Evolutionary conservation across 2,113 vertebrate species (phyloP).

Genomic region (Pungitius pungitius): DNA sequence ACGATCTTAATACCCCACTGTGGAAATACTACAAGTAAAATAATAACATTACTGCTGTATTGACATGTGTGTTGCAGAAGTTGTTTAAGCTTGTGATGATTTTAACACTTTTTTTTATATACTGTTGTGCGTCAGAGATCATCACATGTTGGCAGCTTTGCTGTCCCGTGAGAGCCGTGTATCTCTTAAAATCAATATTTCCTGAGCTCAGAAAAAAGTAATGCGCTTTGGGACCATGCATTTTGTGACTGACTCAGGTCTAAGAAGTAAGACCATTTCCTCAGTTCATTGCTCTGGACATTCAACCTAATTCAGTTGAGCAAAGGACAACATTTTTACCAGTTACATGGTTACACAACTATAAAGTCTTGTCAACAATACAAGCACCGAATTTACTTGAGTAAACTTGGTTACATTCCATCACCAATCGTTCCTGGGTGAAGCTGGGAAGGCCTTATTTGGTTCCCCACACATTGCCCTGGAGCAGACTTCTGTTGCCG

Average conservation of each 20-base stretch:
- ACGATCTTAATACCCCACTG: no score
- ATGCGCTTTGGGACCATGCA: no score
- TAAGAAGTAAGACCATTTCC: neutral
- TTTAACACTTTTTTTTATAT: neutral
- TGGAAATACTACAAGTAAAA: no score
- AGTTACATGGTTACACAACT: neutral
- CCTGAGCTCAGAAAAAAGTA: neutral
- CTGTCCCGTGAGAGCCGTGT: neutral
- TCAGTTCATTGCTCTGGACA: neutral
- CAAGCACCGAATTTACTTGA: neutral
- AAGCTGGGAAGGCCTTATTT: conserved; percentile 38
- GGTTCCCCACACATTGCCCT: conserved; percentile 55
- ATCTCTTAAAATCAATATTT: neutral
- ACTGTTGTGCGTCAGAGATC: neutral
- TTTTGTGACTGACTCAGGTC: neutral
- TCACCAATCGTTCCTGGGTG: neutral
- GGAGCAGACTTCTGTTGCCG: conserved; percentile 68
- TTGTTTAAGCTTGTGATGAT: neutral
- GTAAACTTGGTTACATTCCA: neutral
- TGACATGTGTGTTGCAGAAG: neutral
- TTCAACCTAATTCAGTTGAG: neutral
- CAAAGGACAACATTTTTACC: neutral
- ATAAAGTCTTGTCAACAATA: neutral
- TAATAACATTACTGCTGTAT: neutral
- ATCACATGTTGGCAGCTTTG: neutral